Percentiles rank a stretch among this genome's conserved stretches.
Evolutionary conservation across 2,888 invertebrate genomes (phyloP).

Genomic region (Pristionchus arcanus): DNA sequence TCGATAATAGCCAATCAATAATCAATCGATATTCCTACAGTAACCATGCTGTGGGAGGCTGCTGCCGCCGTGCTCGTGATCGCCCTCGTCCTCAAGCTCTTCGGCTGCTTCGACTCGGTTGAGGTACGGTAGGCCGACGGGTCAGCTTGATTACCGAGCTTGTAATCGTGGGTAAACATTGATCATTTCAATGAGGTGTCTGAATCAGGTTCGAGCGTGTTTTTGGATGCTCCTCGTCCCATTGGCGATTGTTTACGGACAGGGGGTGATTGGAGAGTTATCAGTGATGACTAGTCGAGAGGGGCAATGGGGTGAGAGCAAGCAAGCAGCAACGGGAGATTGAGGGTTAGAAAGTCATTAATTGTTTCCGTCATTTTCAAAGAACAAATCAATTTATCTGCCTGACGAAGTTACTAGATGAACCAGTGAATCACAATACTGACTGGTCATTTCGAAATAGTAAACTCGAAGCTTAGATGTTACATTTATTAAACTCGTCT

Average conservation of each 20-base stretch:
- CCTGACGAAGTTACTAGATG: neutral
- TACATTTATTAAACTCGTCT: neutral
- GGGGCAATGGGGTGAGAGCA: neutral
- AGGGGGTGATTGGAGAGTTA: conserved; percentile 17
- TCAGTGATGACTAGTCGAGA: neutral
- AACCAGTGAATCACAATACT: neutral
- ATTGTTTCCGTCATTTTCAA: neutral
- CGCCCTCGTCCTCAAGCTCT: conserved; percentile 48
- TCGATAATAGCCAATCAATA: neutral
- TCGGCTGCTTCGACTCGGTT: conserved; percentile 45
- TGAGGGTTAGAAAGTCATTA: neutral
- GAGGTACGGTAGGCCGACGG: conserved; percentile 30
- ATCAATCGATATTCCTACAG: conserved; percentile 40
- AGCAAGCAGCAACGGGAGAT: neutral
- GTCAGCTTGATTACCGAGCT: neutral
- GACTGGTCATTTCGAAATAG: neutral
- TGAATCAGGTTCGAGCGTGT: neutral
- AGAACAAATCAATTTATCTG: neutral
- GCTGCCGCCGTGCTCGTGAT: conserved; percentile 40
- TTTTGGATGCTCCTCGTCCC: neutral
- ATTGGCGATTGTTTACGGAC: conserved; percentile 18
- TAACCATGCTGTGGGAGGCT: conserved; percentile 28
- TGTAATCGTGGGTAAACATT: neutral
- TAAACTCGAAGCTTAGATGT: neutral
- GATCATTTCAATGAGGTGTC: neutral